Conservation (phyloP, 2,888 invertebrate species). For the Antheraea yamamai region DNA sequence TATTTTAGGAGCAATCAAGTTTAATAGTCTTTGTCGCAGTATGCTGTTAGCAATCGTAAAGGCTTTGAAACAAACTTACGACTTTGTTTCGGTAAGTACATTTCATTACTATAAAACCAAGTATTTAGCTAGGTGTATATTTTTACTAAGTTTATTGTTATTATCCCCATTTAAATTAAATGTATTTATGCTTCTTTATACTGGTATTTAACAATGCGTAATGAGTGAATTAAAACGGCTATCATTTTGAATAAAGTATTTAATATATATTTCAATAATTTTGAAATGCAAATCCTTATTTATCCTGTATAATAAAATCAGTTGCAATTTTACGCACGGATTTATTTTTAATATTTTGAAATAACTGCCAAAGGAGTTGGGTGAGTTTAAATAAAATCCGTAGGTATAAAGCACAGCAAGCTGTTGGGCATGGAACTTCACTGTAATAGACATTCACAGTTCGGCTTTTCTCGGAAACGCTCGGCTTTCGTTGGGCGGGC, state of each 20-base stretch:
- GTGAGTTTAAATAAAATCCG: too few species aligned
- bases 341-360: too few species aligned
- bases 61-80: neutral
- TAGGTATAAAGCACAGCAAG: too few species aligned
- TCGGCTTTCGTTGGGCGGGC: too few species aligned
- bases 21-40: conserved; percentile 38
- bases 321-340: too few species aligned
- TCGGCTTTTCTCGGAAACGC: too few species aligned
- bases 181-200: neutral
- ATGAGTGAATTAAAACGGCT: neutral
- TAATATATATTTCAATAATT: neutral
- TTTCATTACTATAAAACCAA: neutral
- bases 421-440: too few species aligned
- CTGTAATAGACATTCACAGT: too few species aligned
- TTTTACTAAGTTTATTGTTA: neutral
- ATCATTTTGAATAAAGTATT: neutral
- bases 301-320: too few species aligned
- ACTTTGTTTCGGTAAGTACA: conserved; percentile 2
- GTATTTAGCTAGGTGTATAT: neutral
- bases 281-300: neutral
- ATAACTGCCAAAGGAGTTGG: too few species aligned
- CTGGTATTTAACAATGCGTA: neutral
- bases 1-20: conserved; percentile 50
- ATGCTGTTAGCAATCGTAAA: conserved; percentile 26
- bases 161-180: neutral